Percentiles rank a stretch among this genome's conserved stretches.
Conservation (phyloP, 2,888 invertebrate species). For the Xestoiulus laeticollis region DNA sequence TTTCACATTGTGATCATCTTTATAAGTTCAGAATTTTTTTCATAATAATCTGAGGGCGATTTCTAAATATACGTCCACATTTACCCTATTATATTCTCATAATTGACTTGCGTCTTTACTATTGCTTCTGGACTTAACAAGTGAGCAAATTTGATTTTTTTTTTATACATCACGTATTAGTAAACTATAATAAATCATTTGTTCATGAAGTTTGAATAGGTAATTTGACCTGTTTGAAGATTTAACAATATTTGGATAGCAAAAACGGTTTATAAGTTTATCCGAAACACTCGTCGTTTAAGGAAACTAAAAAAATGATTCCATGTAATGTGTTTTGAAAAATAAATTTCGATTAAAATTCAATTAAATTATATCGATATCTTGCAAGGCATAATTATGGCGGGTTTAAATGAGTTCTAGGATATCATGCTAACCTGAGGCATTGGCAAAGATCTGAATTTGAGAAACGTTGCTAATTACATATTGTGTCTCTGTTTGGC, state of each 20-base stretch:
- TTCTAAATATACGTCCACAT: neutral
- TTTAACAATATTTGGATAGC: neutral
- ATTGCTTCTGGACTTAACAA: neutral
- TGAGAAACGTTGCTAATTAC: neutral
- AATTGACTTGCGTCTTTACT: neutral
- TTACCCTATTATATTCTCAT: neutral
- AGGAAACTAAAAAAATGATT: too few relatives aligned
- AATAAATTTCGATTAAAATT: too few relatives aligned
- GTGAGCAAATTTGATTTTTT: neutral
- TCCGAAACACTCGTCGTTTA: too few relatives aligned
- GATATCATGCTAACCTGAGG: neutral
- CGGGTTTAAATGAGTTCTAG: neutral
- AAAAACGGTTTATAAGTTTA: too few relatives aligned
- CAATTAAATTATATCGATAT: too few relatives aligned
- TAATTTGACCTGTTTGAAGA: neutral
- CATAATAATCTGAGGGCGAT: neutral
- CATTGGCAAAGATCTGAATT: constrained; percentile 28
- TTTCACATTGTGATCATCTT: neutral
- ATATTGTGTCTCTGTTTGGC: neutral
- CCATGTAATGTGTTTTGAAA: too few relatives aligned
- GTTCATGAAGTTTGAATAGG: neutral
- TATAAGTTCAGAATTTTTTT: neutral
- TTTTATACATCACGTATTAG: neutral
- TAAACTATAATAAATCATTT: neutral
- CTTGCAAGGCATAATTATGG: neutral